A percentile compares a stretch with the other conserved stretches of the same genome.
Conservation (phyloP, 64 coral and sea anemone species). For the Montipora sp. region DNA sequence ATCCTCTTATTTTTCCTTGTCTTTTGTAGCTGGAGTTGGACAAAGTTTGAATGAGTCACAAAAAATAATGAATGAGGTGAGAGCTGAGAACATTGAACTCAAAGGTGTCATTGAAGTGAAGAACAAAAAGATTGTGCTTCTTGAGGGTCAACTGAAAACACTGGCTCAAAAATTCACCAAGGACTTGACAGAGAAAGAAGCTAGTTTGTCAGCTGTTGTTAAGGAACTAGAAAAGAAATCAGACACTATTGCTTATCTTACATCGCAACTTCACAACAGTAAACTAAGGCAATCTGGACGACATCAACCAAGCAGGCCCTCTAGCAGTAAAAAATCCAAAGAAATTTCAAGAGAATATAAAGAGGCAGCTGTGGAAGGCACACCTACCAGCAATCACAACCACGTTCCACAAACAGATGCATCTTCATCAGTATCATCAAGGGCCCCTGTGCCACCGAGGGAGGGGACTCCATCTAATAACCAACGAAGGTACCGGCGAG, state of each 20-base stretch:
- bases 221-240: conserved; percentile 92
- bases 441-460: conserved; percentile 79
- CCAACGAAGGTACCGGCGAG: conserved; percentile 59
- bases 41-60: conserved; percentile 43
- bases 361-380: conserved; percentile 23
- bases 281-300: conserved; percentile 76
- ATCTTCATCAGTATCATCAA: conserved; percentile 20
- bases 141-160: conserved; percentile 74
- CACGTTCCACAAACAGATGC: background rate
- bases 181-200: conserved; percentile 66
- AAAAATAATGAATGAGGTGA: conserved; percentile 64
- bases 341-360: conserved; percentile 48
- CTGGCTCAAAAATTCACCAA: conserved; percentile 77
- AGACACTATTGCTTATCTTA: conserved; percentile 94
- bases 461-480: conserved; percentile 59
- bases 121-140: conserved; percentile 77
- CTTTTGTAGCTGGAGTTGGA: conserved; percentile 58
- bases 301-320: conserved; percentile 40
- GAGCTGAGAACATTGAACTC: conserved; percentile 79
- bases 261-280: conserved; percentile 85
- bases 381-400: background rate
- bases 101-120: conserved; percentile 81
- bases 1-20: background rate
- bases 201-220: conserved; percentile 60
- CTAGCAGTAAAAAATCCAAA: conserved; percentile 42